phyloP scores from a whole-genome alignment of 2,888 invertebrate species.

The Scelioninae gen. 2 region DNA sequence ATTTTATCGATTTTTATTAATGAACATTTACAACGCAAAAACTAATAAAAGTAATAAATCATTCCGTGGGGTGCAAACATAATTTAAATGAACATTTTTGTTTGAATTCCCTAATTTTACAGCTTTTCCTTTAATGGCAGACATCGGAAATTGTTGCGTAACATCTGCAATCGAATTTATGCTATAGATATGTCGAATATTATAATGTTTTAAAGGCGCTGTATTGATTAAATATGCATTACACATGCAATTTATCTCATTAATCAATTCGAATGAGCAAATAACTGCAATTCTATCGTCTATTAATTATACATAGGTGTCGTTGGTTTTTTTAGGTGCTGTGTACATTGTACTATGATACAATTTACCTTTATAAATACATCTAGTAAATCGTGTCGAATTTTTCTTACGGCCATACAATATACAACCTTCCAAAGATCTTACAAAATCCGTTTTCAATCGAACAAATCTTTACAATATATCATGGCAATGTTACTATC shows the following conservation, averaged over 20 bases:
- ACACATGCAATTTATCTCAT: constrained; percentile 5
- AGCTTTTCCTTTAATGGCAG: constrained; percentile 5
- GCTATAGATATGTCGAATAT: background rate
- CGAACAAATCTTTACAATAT: background rate
- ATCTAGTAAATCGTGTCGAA: constrained; percentile 14
- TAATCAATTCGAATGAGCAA: constrained; percentile 13
- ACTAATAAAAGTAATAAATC: constrained; percentile 1
- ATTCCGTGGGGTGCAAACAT: constrained; percentile 10
- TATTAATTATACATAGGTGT: constrained; percentile 12
- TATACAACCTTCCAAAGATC: constrained; percentile 12
- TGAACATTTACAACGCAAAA: no score
- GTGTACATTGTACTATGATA: constrained; percentile 17
- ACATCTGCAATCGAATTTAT: constrained; percentile 2
- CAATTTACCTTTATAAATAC: constrained; percentile 10
- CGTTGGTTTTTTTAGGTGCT: constrained; percentile 17
- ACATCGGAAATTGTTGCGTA: constrained; percentile 5
- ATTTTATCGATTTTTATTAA: no score
- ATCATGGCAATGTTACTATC: background rate
- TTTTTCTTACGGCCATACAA: constrained; percentile 5
- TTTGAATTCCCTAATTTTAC: constrained; percentile 5
- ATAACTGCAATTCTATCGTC: constrained; percentile 8
- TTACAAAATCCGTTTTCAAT: constrained; percentile 14
- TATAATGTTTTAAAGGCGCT: background rate
- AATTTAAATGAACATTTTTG: background rate
- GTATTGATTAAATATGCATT: constrained; percentile 13